A percentile compares a stretch with the other conserved stretches of the same genome.
Conservation (phyloP, 2,888 invertebrate species). For the Rhimphoctona megacephalus region DNA sequence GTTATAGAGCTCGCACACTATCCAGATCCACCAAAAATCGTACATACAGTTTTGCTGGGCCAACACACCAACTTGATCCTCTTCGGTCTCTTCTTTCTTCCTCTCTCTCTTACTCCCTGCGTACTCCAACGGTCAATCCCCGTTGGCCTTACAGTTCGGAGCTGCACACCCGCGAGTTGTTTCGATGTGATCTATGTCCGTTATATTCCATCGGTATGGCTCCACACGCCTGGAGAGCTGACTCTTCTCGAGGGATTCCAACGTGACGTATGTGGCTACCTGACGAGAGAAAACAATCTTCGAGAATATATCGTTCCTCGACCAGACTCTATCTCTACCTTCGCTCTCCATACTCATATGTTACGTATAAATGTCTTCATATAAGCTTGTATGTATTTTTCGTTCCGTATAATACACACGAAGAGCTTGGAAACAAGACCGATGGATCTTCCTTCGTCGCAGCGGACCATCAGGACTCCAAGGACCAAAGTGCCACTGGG, state of each 20-base stretch:
- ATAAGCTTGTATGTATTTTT: slow-evolving; percentile 51
- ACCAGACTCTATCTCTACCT: slow-evolving; percentile 43
- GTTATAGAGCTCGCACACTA: slow-evolving; percentile 69
- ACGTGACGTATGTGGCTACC: slow-evolving; percentile 84
- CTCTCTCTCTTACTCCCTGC: slow-evolving; percentile 13
- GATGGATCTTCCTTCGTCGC: slow-evolving; percentile 63
- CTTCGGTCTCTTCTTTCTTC: slow-evolving; percentile 30
- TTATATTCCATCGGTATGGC: slow-evolving; percentile 79
- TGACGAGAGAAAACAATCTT: slow-evolving; percentile 85
- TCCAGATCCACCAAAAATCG: slow-evolving; percentile 25
- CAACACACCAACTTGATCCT: slow-evolving; percentile 52
- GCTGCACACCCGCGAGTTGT: slow-evolving; percentile 78
- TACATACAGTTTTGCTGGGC: slow-evolving; percentile 36
- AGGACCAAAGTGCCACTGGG: slow-evolving; percentile 62
- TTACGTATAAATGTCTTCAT: slow-evolving; percentile 36
- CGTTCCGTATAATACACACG: slow-evolving; percentile 54
- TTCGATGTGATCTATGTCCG: slow-evolving; percentile 81
- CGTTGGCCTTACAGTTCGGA: slow-evolving; percentile 60
- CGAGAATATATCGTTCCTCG: slow-evolving; percentile 82
- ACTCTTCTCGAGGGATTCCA: slow-evolving; percentile 80
- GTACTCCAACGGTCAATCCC: slow-evolving; percentile 57
- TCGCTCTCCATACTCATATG: slow-evolving; percentile 16
- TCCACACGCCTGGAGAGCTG: slow-evolving; percentile 73
- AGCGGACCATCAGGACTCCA: slow-evolving; percentile 54
- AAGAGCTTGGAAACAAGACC: slow-evolving; percentile 56